These are phyloP conservation scores for Calcarius lapponicus DNA, from an alignment of 2,797 vertebrate genomes.

Conservation along the genomic window DNA sequence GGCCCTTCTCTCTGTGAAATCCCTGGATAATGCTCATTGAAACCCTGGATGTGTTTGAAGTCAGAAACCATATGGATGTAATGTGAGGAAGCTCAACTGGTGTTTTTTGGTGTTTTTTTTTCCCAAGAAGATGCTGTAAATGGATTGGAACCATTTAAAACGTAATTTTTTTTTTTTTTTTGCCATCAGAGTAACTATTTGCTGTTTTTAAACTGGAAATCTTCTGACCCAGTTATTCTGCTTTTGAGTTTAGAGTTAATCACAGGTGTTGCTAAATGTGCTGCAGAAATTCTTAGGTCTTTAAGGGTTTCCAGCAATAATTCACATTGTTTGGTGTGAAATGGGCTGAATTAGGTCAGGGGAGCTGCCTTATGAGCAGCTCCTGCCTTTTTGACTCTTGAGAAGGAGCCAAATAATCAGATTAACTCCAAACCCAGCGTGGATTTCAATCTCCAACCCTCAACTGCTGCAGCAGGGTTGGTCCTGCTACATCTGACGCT, in stretches of 20 bases:
- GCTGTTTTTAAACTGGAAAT: neutral
- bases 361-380: slow-evolving; percentile 30
- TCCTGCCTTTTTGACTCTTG: slow-evolving; percentile 35
- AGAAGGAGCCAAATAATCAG: slow-evolving; percentile 47
- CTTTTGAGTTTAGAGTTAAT: slow-evolving; percentile 3
- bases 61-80: neutral
- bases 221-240: neutral
- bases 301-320: neutral
- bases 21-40: neutral
- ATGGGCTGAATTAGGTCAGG: neutral
- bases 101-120: neutral
- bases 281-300: neutral
- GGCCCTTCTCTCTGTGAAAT: neutral
- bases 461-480: neutral
- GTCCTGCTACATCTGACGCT: neutral
- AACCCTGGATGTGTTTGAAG: neutral
- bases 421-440: neutral
- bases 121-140: neutral
- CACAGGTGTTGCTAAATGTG: neutral
- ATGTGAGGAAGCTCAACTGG: neutral
- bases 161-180: neutral
- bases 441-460: neutral
- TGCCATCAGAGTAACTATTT: neutral
- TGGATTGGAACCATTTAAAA: neutral
- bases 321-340: neutral